Base-by-base conservation (phyloP, 2,113 vertebrate genomes). In the Montifringilla adamsi region DNA sequence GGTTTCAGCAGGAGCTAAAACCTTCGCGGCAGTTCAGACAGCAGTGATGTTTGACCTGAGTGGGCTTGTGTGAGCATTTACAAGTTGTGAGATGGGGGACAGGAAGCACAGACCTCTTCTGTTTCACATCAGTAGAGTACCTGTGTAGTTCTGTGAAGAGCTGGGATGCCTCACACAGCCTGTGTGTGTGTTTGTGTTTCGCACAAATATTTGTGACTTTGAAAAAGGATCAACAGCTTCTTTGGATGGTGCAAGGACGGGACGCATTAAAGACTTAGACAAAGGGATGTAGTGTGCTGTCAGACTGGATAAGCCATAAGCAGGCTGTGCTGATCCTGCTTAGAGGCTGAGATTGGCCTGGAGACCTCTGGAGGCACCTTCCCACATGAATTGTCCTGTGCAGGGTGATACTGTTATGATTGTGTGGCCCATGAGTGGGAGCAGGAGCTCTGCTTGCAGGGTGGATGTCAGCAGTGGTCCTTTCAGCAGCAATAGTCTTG, bases 401-500 rank as follows among this genome's bases (percentile, higher is more conserved):
- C 41, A 37, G 18, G 27, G 46, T 69, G 73, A 35, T 31, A 6
- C 21, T 2, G 0, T 39, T 64, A n/a, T 0, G 2, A 15, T 8
- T 2, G 1, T 26, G 31, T n/a, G 11, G 59, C 55, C 62, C 0
- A 0, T 49, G 62, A n/a, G 22, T 19, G 26, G 11, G 20, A 33
- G 46, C 28, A 28, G 49, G 56, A 82, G 2, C 30, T 68, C 37
- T 73, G n/a, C 64, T 37, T 55, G 37, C 72, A n/a, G 63, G 20
- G 37, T 56, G 41, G 15, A 10, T 2, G 1, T 64, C 33, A 74
- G 63, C 37, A 89, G 18, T 1, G 2, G 8, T 91, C 64, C 15
- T 1, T 68, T 73, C 2, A 8, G 37, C 43, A 73, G 39, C 47
- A 33, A 0, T 13, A 46, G 15, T 69, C 28, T 41, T 50, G 46